Evolutionary conservation across 1,140 invertebrate genomes (phyloP), one percentile per base, ranked within the genome.

Genomic region (Lepidurus couesii): DNA sequence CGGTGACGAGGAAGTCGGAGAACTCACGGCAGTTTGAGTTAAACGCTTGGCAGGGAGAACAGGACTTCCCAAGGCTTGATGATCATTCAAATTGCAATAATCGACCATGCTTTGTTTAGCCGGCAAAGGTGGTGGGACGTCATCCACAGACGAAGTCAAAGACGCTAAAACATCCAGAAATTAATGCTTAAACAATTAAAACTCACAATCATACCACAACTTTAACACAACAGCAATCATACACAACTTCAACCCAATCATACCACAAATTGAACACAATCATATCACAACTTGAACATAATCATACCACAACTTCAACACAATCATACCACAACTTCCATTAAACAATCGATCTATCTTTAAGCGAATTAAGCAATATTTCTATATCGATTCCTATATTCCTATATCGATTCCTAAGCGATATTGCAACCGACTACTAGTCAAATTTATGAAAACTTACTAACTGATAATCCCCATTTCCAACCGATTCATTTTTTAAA

Each of bases 11-110:
- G 10, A 76, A 21, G 13, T 75, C 13, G 74, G 73, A 0, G 47
- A 77, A n/a, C 13, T 73, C 11, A n/a, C 11, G 44, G 24, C 44
- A 47, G 79, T 75, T 24, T 79, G 75, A 77, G 75, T 83, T 16
- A 65, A 7, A 21, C 53, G 53, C 21, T 65, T 65, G 53, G 53
- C 53, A 21, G 53, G 53, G 13, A 65, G 53, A 65, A 65, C 16
- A 65, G 53, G 53, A 65, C 53, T 65, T 9, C 21, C 53, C 6
- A 7, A 6, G 0, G 21, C 9, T 65, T 21, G 9, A 16, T 65
- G 8, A 65, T 65, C 53, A 65, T 65, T 65, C 53, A 65, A 16
- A 16, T 65, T 65, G 53, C 53, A 65, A 65, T 65, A 65, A 16
- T 65, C 53, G 16, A 13, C 44, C 43, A 11, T 74, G 21, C 74